These are phyloP conservation scores for Oxyteleia sp. DNA, from an alignment of 2,888 invertebrate species.

Conservation along the genomic window DNA sequence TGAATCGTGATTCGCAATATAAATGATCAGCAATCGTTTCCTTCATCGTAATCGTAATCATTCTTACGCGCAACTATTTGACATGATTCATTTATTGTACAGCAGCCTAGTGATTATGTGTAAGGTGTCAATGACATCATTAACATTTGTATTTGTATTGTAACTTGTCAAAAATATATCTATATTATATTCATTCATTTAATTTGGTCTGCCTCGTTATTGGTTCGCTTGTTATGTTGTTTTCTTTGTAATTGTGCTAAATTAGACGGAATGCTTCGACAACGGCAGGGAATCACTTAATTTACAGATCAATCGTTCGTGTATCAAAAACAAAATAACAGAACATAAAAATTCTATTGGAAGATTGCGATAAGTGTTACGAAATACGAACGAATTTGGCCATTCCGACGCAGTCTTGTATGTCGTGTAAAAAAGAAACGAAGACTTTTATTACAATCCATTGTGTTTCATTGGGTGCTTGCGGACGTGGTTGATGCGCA, in stretches of 20 bases:
- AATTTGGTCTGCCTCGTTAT: conserved; percentile 85
- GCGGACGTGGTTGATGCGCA: too few species aligned
- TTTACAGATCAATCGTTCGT: too few species aligned
- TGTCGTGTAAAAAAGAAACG: conserved; percentile 19
- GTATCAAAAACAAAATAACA: too few species aligned
- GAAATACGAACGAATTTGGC: conserved; percentile 54
- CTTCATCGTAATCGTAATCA: conserved; percentile 59
- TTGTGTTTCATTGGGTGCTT: too few species aligned
- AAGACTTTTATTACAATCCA: too few species aligned
- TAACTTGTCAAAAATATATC: conserved; percentile 85
- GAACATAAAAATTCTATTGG: conserved; percentile 17
- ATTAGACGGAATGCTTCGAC: conserved; percentile 55
- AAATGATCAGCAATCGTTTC: conserved; percentile 79
- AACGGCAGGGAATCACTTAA: conserved; percentile 13
- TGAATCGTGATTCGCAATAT: conserved; percentile 77
- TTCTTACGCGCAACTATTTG: conserved; percentile 79
- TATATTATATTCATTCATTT: conserved; percentile 78
- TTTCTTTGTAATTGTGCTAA: too few species aligned
- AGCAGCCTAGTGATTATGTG: conserved; percentile 86
- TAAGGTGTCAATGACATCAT: conserved; percentile 76
- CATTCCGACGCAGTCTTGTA: conserved; percentile 57
- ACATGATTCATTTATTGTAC: conserved; percentile 76
- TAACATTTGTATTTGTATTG: conserved; percentile 83
- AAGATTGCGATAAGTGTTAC: conserved; percentile 38
- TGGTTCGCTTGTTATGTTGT: conserved; percentile 80